A percentile compares a stretch with the other conserved stretches of the same genome.
Evolutionary conservation across 2,113 vertebrate species (phyloP).

Genomic region (Chitala chitala): DNA sequence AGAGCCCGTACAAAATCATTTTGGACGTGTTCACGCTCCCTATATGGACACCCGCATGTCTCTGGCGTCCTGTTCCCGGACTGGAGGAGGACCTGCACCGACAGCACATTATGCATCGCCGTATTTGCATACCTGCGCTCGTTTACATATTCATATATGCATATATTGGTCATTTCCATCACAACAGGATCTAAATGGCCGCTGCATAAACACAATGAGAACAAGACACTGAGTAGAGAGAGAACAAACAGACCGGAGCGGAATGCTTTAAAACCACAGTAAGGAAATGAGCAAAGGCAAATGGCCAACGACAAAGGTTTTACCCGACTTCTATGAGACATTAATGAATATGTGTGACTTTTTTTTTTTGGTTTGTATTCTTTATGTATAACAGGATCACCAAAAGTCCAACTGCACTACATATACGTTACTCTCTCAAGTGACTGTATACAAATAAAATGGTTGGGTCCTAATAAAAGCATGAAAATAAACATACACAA

Average conservation of each 20-base stretch:
- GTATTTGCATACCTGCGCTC: not conserved
- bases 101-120: not conserved
- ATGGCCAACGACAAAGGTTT: not conserved
- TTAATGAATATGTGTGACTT: too few species aligned
- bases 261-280: not conserved
- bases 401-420: too few species aligned
- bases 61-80: not conserved
- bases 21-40: not conserved
- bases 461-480: too few species aligned
- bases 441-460: too few species aligned
- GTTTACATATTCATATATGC: constrained; percentile 6
- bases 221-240: not conserved
- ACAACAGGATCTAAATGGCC: not conserved
- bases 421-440: too few species aligned
- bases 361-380: not conserved
- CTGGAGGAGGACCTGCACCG: not conserved
- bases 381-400: not conserved
- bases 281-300: not conserved
- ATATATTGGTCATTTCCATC: not conserved
- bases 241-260: not conserved
- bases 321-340: not conserved
- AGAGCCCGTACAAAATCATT: not conserved
- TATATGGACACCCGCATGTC: not conserved
- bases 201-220: not conserved
- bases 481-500: too few species aligned